These are phyloP conservation scores for Otolemur garnettii DNA, from an alignment of 2,113 vertebrate genomes.

Conservation along the genomic window DNA sequence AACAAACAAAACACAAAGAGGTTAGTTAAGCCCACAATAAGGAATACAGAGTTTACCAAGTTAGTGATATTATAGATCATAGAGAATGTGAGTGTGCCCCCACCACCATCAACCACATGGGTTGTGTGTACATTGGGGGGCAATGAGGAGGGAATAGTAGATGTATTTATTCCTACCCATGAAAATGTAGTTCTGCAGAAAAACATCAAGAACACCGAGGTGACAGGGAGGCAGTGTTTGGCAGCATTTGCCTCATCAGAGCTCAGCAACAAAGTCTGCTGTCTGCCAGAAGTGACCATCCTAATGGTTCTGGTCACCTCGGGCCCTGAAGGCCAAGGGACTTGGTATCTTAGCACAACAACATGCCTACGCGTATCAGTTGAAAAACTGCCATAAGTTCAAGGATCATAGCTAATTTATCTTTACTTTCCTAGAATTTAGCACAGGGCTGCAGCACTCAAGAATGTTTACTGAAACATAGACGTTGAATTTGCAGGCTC, in stretches of 20 bases:
- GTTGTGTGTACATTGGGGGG: background rate
- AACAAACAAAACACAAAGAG: background rate
- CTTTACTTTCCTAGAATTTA: background rate
- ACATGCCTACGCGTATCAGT: background rate
- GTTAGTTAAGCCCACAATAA: background rate
- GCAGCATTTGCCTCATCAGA: background rate
- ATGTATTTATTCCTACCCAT: background rate
- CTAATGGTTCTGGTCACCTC: background rate
- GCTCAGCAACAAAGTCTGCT: background rate
- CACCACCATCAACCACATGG: background rate
- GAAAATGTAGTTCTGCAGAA: background rate
- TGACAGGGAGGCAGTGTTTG: background rate
- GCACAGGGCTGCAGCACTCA: background rate
- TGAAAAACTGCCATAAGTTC: background rate
- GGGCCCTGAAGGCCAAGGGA: background rate
- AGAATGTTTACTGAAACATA: background rate
- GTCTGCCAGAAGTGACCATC: background rate
- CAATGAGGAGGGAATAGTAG: background rate
- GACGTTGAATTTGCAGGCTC: background rate
- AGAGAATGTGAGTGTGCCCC: background rate
- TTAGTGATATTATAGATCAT: background rate
- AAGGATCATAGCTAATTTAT: background rate
- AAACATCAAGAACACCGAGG: background rate
- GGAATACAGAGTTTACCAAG: background rate
- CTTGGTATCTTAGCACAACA: background rate